Conservation (phyloP, 2,888 invertebrate species). For the Lordiphosa fenestrarum region DNA sequence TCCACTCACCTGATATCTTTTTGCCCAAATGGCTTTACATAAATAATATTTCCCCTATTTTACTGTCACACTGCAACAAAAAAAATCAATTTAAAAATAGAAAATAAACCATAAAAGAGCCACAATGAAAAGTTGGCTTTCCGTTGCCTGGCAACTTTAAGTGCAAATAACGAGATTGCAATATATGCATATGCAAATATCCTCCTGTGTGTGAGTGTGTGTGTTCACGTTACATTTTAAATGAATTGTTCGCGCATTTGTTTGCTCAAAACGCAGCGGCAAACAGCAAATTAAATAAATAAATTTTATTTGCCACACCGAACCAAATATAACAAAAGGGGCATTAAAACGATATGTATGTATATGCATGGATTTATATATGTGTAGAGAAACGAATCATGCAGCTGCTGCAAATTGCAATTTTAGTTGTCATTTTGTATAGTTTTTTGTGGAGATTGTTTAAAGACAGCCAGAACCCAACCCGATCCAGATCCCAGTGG, state of each 20-base stretch:
- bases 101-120: slow-evolving; percentile 17
- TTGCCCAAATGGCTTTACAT: slow-evolving; percentile 1
- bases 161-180: slow-evolving; percentile 48
- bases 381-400: slow-evolving; percentile 4
- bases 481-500: slow-evolving; percentile 4
- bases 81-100: slow-evolving; percentile 42
- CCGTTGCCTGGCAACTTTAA: slow-evolving; percentile 51
- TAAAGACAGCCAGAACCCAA: neutral
- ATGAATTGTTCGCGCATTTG: slow-evolving; percentile 67
- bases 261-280: slow-evolving; percentile 49
- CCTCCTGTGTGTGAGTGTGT: neutral
- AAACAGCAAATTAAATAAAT: slow-evolving; percentile 65
- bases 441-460: slow-evolving; percentile 14
- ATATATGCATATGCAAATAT: slow-evolving; percentile 13
- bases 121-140: slow-evolving; percentile 54
- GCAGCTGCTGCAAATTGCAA: slow-evolving; percentile 51
- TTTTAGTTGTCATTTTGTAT: slow-evolving; percentile 48
- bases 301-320: slow-evolving; percentile 48
- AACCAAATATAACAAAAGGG: slow-evolving; percentile 46
- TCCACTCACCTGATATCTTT: no score
- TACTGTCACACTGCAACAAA: slow-evolving; percentile 5
- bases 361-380: neutral
- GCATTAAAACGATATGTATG: slow-evolving; percentile 34
- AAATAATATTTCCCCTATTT: neutral
- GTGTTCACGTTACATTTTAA: slow-evolving; percentile 52